Conservation (phyloP, 2,888 invertebrate genomes). For the Ophion slaviceki region DNA sequence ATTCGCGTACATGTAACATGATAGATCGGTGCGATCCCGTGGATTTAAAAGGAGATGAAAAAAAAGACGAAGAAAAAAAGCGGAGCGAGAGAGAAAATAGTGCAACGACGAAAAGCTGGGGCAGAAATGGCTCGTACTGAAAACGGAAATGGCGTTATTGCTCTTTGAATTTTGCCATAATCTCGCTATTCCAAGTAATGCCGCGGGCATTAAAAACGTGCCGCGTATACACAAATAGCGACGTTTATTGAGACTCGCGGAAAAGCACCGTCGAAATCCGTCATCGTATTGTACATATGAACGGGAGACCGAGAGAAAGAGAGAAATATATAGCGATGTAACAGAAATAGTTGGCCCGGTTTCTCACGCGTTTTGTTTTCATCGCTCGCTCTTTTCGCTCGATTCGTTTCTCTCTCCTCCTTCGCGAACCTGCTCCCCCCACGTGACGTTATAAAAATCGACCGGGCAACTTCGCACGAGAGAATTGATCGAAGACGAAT, state of each 20-base stretch:
- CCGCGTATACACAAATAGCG: conserved; percentile 37
- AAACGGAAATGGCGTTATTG: conserved; percentile 43
- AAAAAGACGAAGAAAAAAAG: conserved; percentile 13
- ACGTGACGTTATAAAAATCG: conserved; percentile 30
- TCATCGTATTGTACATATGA: conserved; percentile 8
- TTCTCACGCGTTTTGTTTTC: conserved; percentile 54
- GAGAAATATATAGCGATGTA: conserved; percentile 46
- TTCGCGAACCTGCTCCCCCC: neutral
- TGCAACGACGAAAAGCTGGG: conserved; percentile 37
- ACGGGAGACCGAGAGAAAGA: conserved; percentile 20
- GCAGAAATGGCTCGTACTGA: conserved; percentile 32
- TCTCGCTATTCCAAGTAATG: conserved; percentile 54
- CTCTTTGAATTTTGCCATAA: conserved; percentile 47
- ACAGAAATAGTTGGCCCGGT: conserved; percentile 66
- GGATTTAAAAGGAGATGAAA: conserved; percentile 6
- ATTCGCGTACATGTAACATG: conserved; percentile 26
- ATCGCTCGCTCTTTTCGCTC: conserved; percentile 10
- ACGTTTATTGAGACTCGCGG: conserved; percentile 52
- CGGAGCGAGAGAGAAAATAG: neutral
- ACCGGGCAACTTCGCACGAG: neutral
- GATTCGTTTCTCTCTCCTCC: neutral
- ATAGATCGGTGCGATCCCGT: conserved; percentile 31
- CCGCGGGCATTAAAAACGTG: conserved; percentile 38
- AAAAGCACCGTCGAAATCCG: conserved; percentile 48
- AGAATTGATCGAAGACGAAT: conserved; percentile 21